These are phyloP conservation scores for Scrobipalpa costella DNA, from an alignment of 2,888 invertebrate species.

Conservation along the genomic window DNA sequence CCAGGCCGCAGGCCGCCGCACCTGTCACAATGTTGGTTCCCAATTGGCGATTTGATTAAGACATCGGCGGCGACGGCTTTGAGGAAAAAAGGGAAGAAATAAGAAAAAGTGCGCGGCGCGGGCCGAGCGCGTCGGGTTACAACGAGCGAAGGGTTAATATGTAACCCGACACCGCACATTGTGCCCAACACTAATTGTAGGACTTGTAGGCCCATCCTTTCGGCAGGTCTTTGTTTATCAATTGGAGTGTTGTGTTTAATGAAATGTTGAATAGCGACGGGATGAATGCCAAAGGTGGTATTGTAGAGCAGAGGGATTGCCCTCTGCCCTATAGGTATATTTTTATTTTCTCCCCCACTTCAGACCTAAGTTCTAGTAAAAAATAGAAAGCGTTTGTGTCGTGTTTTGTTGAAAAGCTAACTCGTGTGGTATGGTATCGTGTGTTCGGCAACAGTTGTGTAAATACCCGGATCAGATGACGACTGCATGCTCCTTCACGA, in stretches of 20 bases:
- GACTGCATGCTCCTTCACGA: neutral
- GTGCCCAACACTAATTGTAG: constrained; percentile 44
- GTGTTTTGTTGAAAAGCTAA: constrained; percentile 3
- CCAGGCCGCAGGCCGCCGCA: constrained; percentile 25
- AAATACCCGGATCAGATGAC: constrained; percentile 43
- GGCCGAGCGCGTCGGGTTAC: constrained; percentile 32
- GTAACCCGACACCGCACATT: constrained; percentile 41
- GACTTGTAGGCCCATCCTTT: constrained; percentile 37
- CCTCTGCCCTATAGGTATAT: too few species aligned
- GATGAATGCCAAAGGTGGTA: constrained; percentile 22
- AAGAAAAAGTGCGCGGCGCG: constrained; percentile 22
- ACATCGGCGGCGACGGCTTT: constrained; percentile 36
- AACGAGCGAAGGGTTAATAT: constrained; percentile 32
- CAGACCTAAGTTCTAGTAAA: neutral
- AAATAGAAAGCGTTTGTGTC: neutral
- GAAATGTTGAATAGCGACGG: constrained; percentile 26
- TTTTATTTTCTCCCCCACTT: constrained; percentile 23
- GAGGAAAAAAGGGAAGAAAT: constrained; percentile 35
- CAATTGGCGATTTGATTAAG: constrained; percentile 35
- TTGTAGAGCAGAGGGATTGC: constrained; percentile 5
- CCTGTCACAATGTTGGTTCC: constrained; percentile 44
- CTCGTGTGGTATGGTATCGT: constrained; percentile 18
- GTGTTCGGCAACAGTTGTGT: constrained; percentile 42
- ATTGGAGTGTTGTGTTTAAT: constrained; percentile 30
- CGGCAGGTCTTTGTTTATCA: constrained; percentile 34